Evolutionary conservation across 1,140 invertebrate species (phyloP), one percentile per base, ranked within the genome.

Genomic region (Drosophila pruinosa): DNA sequence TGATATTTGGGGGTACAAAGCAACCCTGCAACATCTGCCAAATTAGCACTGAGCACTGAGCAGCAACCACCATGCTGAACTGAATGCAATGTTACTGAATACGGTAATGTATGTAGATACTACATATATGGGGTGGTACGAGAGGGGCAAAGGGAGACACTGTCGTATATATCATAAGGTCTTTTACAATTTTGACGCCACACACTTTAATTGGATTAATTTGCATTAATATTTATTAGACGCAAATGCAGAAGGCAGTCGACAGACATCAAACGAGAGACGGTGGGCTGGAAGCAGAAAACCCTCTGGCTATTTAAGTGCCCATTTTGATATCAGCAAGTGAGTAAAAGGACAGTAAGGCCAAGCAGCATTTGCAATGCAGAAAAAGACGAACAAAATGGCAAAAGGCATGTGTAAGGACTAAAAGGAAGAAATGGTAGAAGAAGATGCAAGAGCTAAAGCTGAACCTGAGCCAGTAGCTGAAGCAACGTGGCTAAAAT

Each of bases 221-320:
- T 88, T 78, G 82, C 82, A 86, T 86, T 86, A 86, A 86, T 86
- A 86, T 86, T 86, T 86, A 86, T 86, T 82, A 86, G 78, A 65
- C 26, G 67, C 74, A 88, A 86, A 86, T 86, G 81, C 82, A 81
- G 71, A 47, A 61, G 64, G 34, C 47, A 72, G 63, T 31, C 34
- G 24, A 28, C 52, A 38, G 63, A 61, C 70, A 61, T 38, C 39
- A 53, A 41, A 47, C 39, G 52, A 14, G 24, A 57, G 24, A 48
- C 24, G 10, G 61, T 10, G 7, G 36, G 4, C 36, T 38, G 45
- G 31, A 34, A 12, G 7, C 24, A 38, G 47, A 34, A 12, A 31
- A 64, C 48, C 81, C 65, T 57, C 45, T 67, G 82, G 81, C 70
- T 72, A 88, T 86, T 86, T 81, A 75, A 81, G 74, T 76, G 85